These are phyloP conservation scores for Muscicapa adusta DNA, from an alignment of 2,113 vertebrate species.

Conservation along the genomic window DNA sequence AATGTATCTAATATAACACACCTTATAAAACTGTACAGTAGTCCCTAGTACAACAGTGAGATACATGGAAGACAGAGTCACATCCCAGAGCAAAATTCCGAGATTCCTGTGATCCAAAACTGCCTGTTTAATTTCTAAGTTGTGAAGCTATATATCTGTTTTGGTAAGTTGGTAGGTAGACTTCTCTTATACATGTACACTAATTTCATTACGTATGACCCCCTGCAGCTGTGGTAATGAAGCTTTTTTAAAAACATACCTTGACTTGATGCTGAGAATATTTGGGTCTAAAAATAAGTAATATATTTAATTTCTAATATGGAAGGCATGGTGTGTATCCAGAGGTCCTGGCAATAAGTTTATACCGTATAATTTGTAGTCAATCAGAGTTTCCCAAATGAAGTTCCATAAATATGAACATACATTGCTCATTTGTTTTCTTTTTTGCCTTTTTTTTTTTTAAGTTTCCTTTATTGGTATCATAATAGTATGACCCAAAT, in stretches of 20 bases:
- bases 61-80: neutral
- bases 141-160: neutral
- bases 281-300: conserved; percentile 54
- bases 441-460: neutral
- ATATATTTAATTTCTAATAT: conserved; percentile 27
- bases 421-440: conserved; percentile 26
- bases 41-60: neutral
- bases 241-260: conserved; percentile 42
- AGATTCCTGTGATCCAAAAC: neutral
- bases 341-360: conserved; percentile 18
- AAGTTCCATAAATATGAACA: conserved; percentile 43
- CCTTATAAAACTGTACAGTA: conserved; percentile 30
- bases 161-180: neutral
- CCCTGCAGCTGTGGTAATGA: neutral
- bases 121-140: neutral
- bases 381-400: conserved; percentile 25
- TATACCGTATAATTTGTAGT: conserved; percentile 37
- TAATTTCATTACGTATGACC: neutral
- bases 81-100: neutral
- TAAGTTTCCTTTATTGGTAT: conserved; percentile 55
- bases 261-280: conserved; percentile 38
- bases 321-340: neutral
- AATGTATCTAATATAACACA: conserved; percentile 31
- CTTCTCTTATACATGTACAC: neutral
- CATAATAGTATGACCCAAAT: conserved; percentile 50